A percentile compares a stretch with the other conserved stretches of the same genome.
Conservation (phyloP, 35 echinoderm and acorn worm genomes). For the Ptychodera flava region DNA sequence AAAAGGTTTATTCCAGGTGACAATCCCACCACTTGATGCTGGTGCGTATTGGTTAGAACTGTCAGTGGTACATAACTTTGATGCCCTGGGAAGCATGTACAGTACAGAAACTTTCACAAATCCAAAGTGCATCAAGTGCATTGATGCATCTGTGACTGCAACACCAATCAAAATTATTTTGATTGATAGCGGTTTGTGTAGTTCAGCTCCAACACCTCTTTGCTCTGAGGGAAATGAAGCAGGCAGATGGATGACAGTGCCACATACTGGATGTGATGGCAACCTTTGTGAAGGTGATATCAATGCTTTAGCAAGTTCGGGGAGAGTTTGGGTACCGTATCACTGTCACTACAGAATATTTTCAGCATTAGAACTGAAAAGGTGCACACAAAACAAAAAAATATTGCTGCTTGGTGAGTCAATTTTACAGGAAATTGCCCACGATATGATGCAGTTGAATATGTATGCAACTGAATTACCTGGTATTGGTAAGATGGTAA, state of each 20-base stretch:
- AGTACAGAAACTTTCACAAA: neutral
- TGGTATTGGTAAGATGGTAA: neutral
- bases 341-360: neutral
- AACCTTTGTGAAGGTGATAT: neutral
- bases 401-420: neutral
- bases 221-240: neutral
- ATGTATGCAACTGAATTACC: neutral
- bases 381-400: neutral
- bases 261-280: neutral
- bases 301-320: neutral
- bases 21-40: neutral
- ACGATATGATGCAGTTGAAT: neutral
- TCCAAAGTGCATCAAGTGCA: neutral
- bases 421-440: neutral
- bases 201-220: neutral
- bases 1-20: neutral
- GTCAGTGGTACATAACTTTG: neutral
- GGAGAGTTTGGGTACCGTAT: neutral
- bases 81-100: neutral
- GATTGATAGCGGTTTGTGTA: neutral
- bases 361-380: neutral
- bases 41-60: neutral
- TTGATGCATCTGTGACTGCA: neutral
- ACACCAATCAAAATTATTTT: neutral
- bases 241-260: neutral